phyloP scores from a whole-genome alignment of 1,140 invertebrate species.

The Drosophila miranda region DNA sequence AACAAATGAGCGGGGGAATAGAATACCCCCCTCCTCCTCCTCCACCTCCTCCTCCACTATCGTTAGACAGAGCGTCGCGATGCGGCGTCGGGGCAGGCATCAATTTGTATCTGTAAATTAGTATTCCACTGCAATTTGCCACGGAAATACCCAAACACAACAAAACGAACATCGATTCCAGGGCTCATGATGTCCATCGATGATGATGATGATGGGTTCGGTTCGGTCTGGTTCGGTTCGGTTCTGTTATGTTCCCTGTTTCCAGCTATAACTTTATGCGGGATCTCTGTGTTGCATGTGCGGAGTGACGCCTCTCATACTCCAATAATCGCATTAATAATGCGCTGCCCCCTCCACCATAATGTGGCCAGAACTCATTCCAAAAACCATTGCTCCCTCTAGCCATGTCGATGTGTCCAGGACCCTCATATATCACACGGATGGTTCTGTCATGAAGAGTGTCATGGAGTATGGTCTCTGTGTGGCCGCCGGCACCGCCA shows the following conservation, averaged over 20 bases:
- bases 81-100: conserved; percentile 17
- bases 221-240: conserved; percentile 4
- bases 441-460: background rate
- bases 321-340: conserved; percentile 74
- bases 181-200: conserved; percentile 14
- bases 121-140: conserved; percentile 77
- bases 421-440: conserved; percentile 51
- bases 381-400: background rate
- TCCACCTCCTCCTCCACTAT: background rate
- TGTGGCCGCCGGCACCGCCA: background rate
- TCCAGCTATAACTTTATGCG: conserved; percentile 46
- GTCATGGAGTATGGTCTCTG: conserved; percentile 7
- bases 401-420: conserved; percentile 19
- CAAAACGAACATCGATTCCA: conserved; percentile 24
- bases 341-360: conserved; percentile 29
- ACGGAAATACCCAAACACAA: conserved; percentile 52
- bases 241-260: conserved; percentile 1
- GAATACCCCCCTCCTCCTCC: conserved; percentile 26
- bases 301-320: conserved; percentile 49
- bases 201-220: conserved; percentile 25
- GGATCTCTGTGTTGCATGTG: conserved; percentile 45
- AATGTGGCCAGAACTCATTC: background rate
- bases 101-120: conserved; percentile 81
- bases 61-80: conserved; percentile 51
- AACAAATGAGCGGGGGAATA: background rate